These are phyloP conservation scores for Machaerirhynchus nigripectus DNA, from an alignment of 2,113 vertebrate species.

Conservation along the genomic window DNA sequence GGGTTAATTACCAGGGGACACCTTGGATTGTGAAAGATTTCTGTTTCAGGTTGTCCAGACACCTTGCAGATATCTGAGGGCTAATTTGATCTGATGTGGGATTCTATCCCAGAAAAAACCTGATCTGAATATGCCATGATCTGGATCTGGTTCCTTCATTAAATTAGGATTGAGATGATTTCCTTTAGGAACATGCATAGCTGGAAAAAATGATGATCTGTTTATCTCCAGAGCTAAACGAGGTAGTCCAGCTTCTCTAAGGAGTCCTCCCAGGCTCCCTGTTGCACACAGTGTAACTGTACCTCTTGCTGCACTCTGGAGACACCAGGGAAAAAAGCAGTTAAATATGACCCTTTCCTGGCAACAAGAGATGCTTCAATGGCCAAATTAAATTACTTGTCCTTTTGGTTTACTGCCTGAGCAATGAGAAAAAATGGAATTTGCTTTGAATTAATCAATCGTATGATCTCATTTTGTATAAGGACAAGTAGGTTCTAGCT, in stretches of 20 bases:
- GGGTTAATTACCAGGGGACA: background rate
- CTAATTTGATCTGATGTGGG: background rate
- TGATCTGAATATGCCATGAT: background rate
- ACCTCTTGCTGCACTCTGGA: background rate
- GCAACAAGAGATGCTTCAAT: background rate
- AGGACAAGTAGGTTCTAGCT: background rate
- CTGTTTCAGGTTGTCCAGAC: background rate
- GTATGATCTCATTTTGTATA: background rate
- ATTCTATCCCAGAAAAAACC: background rate
- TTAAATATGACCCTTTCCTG: background rate
- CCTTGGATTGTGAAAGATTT: background rate
- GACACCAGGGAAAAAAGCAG: background rate
- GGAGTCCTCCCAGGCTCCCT: background rate
- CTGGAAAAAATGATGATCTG: background rate
- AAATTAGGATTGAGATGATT: background rate
- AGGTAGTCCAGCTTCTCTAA: background rate
- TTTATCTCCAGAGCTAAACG: background rate
- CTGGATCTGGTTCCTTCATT: background rate
- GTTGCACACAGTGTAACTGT: background rate
- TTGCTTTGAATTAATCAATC: background rate
- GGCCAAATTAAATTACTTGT: background rate
- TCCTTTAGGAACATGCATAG: background rate
- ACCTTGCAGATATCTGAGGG: background rate
- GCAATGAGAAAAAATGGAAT: background rate
- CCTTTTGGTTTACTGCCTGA: background rate